Percentiles rank a stretch among this genome's conserved stretches.
Conservation (phyloP, 2,797 vertebrate species). For the Tympanoctomys barrerae region DNA sequence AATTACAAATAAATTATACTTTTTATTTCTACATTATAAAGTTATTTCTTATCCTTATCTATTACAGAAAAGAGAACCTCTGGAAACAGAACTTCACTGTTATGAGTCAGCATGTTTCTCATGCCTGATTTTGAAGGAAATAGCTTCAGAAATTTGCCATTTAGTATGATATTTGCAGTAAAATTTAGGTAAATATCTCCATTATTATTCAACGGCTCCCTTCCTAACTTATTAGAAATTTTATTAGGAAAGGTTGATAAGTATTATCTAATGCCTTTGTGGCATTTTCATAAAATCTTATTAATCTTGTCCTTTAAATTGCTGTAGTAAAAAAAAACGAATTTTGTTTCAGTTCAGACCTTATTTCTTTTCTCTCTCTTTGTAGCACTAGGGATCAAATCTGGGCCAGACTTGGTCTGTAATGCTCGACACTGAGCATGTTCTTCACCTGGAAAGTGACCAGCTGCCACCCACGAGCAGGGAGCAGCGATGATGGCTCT, state of each 20-base stretch:
- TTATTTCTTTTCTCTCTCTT: neutral
- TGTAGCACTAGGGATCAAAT: neutral
- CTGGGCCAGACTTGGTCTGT: neutral
- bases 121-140: slow-evolving; percentile 57
- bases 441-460: neutral
- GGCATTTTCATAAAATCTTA: slow-evolving; percentile 54
- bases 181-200: slow-evolving; percentile 68
- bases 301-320: slow-evolving; percentile 57
- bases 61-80: neutral
- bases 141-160: slow-evolving; percentile 58
- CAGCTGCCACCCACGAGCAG: neutral
- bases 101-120: slow-evolving; percentile 41
- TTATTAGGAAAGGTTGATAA: slow-evolving; percentile 61
- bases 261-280: slow-evolving; percentile 54
- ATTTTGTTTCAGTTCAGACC: slow-evolving; percentile 55
- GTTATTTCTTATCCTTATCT: slow-evolving; percentile 35
- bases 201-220: slow-evolving; percentile 35
- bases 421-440: neutral
- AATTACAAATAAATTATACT: slow-evolving; percentile 36
- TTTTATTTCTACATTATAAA: slow-evolving; percentile 37
- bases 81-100: neutral
- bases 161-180: slow-evolving; percentile 64
- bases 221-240: slow-evolving; percentile 58
- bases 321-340: slow-evolving; percentile 28
- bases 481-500: neutral